Evolutionary conservation across 2,797 vertebrate genomes (phyloP).

Genomic region (Alauda arvensis): DNA sequence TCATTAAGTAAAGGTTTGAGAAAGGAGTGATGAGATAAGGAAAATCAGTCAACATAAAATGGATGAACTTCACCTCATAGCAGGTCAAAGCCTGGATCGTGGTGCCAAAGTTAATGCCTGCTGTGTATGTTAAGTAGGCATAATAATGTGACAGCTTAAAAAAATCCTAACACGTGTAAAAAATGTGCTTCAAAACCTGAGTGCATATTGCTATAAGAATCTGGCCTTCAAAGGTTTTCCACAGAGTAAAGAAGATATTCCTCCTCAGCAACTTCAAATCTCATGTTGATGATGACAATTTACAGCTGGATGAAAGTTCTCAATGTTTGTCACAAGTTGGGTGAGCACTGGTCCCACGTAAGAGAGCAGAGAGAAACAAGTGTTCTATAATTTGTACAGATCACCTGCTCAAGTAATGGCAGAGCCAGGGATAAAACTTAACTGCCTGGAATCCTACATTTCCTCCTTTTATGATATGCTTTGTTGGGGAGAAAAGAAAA

Average conservation of each 20-base stretch:
- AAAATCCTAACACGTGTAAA: fast-evolving
- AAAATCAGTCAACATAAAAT: background rate
- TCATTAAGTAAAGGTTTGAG: background rate
- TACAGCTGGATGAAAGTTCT: background rate
- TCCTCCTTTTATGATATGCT: background rate
- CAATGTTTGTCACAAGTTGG: background rate
- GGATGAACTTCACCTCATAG: background rate
- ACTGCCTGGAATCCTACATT: background rate
- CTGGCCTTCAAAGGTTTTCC: background rate
- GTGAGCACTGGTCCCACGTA: background rate
- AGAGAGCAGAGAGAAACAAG: background rate
- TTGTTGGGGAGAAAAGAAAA: background rate
- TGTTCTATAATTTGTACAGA: background rate
- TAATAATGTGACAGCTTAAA: background rate
- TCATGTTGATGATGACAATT: background rate
- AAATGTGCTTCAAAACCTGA: background rate
- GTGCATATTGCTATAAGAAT: background rate
- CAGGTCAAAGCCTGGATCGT: background rate
- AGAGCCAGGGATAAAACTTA: background rate
- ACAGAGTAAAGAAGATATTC: background rate
- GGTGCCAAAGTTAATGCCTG: background rate
- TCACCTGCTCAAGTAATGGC: background rate
- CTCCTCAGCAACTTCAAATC: background rate
- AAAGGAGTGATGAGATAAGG: background rate
- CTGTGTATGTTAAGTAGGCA: background rate